Evolutionary conservation across 1,140 invertebrate species (phyloP), one percentile per base, ranked within the genome.

Genomic region (Sinonovacula constricta): DNA sequence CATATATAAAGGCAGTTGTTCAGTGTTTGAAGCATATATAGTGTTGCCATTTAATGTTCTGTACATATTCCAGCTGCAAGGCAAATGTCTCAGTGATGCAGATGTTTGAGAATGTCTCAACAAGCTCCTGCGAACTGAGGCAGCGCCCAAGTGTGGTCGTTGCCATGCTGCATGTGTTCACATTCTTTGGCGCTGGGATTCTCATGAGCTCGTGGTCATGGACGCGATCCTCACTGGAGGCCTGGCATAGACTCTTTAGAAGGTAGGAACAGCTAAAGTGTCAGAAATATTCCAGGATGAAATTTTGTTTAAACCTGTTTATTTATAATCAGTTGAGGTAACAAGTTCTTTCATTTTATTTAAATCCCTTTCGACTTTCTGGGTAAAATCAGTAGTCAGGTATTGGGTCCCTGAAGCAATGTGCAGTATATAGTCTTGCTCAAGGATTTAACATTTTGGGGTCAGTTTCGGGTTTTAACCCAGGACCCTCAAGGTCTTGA

Each of bases 141-240:
- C 91, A 91, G 33, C 92, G 95, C n/a, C 96, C 96, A 0, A 97
- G 95, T 86, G 92, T 97, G 33, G 94, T 94, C 1, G 94, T 96
- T 84, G 89, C 96, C 60, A 95, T 97, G 86, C 86, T 96, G 39
- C 95, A 97, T 87, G 89, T 97, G 74, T 86, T 97, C 56, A 93
- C 95, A 57, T 92, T 95, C 28, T 97, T 97, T 91, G 94, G 94
- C 71, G 93, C 94, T 62, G 96, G 95, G 30, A 93, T 96, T 74
- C 92, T 95, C 18, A 96, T 97, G 94, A 95, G 96, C 3, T 95
- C 95, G 2, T 98, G 96, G 95, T 95, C 96, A 28, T 97, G 95
- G 95, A 97, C 95, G 31, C 92, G 93, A 30, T 94, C 95, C 26
- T 96, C 96, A 0, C 86, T 95, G 1, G 93, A 95, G 79, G 94